Evolutionary conservation across 2,888 invertebrate genomes (phyloP).

Genomic region (Drosophila formosana): DNA sequence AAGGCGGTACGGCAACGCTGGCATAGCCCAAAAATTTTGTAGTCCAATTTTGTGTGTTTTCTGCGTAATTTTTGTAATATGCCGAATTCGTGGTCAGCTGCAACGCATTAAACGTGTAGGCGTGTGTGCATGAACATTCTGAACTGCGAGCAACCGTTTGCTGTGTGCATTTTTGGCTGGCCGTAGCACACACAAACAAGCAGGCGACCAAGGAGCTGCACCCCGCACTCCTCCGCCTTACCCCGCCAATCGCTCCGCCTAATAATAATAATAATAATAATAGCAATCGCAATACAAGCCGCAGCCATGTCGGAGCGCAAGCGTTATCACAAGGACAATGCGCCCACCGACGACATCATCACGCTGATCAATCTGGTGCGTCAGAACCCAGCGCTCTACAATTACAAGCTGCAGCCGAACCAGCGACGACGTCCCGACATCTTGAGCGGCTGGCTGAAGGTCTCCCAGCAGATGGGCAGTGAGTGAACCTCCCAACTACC

Average conservation of each 20-base stretch:
- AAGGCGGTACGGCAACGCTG: constrained; percentile 52
- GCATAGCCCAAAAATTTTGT: constrained; percentile 43
- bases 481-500: constrained; percentile 36
- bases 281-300: constrained; percentile 27
- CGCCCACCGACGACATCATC: constrained; percentile 81
- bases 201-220: constrained; percentile 85
- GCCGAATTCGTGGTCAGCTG: constrained; percentile 21
- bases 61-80: constrained; percentile 58
- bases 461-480: constrained; percentile 82
- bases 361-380: constrained; percentile 82
- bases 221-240: constrained; percentile 85
- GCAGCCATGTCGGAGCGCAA: constrained; percentile 88
- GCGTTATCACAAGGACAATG: constrained; percentile 82
- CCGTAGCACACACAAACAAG: constrained; percentile 25
- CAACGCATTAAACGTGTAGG: not conserved
- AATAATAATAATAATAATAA: constrained; percentile 1
- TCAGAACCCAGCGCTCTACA: constrained; percentile 83
- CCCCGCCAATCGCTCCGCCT: not conserved
- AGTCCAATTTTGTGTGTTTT: constrained; percentile 42
- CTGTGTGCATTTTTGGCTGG: constrained; percentile 50
- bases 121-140: constrained; percentile 25
- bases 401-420: constrained; percentile 82
- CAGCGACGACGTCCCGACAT: constrained; percentile 81
- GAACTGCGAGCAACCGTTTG: not conserved
- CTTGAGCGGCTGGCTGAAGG: constrained; percentile 81